phyloP scores from a whole-genome alignment of 2,888 invertebrate species.

The Drosophila heteroneura region DNA sequence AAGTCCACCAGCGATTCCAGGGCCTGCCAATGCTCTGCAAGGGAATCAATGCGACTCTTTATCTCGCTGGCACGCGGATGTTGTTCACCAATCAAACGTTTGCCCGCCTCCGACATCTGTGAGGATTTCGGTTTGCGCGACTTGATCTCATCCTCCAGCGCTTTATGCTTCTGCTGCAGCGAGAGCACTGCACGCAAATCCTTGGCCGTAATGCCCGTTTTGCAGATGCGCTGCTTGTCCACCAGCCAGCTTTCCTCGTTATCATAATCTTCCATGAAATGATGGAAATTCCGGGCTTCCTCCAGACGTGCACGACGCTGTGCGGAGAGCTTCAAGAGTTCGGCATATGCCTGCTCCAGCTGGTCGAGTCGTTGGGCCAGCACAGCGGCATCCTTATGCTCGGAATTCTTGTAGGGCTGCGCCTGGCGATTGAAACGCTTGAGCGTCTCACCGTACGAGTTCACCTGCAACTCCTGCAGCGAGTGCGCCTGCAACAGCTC shows the following conservation, averaged over 20 bases:
- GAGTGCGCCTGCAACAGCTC: constrained; percentile 97
- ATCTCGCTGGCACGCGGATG: constrained; percentile 94
- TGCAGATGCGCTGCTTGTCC: constrained; percentile 97
- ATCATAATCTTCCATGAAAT: constrained; percentile 98
- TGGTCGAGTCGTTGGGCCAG: constrained; percentile 91
- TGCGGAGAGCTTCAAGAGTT: constrained; percentile 85
- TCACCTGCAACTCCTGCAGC: constrained; percentile 95
- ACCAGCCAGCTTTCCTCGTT: constrained; percentile 99
- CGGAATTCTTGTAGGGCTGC: constrained; percentile 87
- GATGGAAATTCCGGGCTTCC: constrained; percentile 96
- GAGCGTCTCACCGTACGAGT: constrained; percentile 94
- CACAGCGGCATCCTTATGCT: constrained; percentile 87
- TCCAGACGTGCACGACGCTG: constrained; percentile 94
- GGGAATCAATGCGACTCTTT: constrained; percentile 91
- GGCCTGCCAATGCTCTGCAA: constrained; percentile 95
- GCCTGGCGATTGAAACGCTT: constrained; percentile 91
- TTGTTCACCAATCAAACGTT: constrained; percentile 90
- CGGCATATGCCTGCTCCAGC: constrained; percentile 92
- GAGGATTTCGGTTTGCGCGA: constrained; percentile 88
- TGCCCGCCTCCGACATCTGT: constrained; percentile 90
- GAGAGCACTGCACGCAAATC: constrained; percentile 96
- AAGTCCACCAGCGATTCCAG: constrained; percentile 92
- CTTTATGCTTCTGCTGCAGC: constrained; percentile 96
- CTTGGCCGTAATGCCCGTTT: constrained; percentile 96
- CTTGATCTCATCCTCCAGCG: constrained; percentile 94